Evolutionary conservation across 2,113 vertebrate genomes (phyloP).

Genomic region (Addax nasomaculatus): DNA sequence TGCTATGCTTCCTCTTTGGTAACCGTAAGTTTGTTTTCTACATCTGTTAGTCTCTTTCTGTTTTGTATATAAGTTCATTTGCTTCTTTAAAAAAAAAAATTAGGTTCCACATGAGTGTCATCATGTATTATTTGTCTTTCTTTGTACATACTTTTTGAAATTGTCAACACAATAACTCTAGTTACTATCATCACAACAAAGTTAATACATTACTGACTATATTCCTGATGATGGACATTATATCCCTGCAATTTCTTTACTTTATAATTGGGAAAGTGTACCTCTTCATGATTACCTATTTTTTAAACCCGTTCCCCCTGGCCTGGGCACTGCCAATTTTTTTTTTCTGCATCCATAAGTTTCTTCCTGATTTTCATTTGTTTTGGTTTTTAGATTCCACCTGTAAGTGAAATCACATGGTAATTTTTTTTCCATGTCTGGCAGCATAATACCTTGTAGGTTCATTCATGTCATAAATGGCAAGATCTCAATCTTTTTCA

Average conservation of each 20-base stretch:
- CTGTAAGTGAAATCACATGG: not conserved
- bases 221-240: not conserved
- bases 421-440: not conserved
- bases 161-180: not conserved
- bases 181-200: not conserved
- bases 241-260: not conserved
- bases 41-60: not conserved
- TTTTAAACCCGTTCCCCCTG: not conserved
- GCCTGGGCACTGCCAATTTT: not conserved
- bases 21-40: not conserved
- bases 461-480: not conserved
- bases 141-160: not conserved
- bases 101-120: not conserved
- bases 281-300: not conserved
- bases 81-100: not conserved
- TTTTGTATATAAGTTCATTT: not conserved
- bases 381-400: not conserved
- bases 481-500: not conserved
- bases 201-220: not conserved
- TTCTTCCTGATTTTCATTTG: not conserved
- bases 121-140: not conserved
- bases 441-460: not conserved
- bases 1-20: not conserved
- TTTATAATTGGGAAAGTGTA: not conserved
- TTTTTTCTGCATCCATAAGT: not conserved